Base-by-base conservation (phyloP, 2,888 invertebrate species). In the Lasioglossum lativentre region DNA sequence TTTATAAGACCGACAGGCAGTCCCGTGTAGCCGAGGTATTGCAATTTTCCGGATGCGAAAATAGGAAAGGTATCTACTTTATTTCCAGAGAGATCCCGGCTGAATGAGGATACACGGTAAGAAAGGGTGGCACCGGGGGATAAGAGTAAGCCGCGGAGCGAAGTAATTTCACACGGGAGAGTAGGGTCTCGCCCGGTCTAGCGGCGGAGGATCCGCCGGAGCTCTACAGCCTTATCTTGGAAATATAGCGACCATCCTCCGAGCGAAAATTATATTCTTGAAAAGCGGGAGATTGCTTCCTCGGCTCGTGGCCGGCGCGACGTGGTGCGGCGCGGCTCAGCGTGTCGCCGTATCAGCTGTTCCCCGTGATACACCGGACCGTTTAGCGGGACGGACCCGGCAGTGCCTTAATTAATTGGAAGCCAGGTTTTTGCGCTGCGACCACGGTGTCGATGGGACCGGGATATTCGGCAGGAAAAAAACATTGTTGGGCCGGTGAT, bases 121-220 rank as follows among this genome's bases (percentile, higher is more conserved):
- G 92, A 93, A 92, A 88, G 89, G 92, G 91, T 88, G 91, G 88
- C 86, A 82, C 88, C 83, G 88, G 91, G 92, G 93, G 93, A 93
- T 93, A 93, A 93, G 94, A 94, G 93, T 94, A 94, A 95, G 94
- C 94, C 95, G 93, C 94, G 93, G 91, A 93, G 94, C 94, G 92
- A 94, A 95, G 95, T 95, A 95, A 95, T 95, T 95, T 95, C 94
- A 94, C 94, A 94, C 94, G 94, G 90, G 93, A 91, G 92, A 93
- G 91, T 91, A 88, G 91, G 93, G 89, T 89, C 90, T 89, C 86
- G 82, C 83, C 56, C 74, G 83, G 87, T 88, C 82, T 86, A 84
- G 85, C 81, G 80, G 76, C 84, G 77, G 88, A 87, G 77, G 89
- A 87, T 88, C 90, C 88, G 86, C 83, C 87, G 86, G 84, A 80